These are phyloP conservation scores for Tipula helvola DNA, from an alignment of 2,888 invertebrate genomes.

Conservation along the genomic window DNA sequence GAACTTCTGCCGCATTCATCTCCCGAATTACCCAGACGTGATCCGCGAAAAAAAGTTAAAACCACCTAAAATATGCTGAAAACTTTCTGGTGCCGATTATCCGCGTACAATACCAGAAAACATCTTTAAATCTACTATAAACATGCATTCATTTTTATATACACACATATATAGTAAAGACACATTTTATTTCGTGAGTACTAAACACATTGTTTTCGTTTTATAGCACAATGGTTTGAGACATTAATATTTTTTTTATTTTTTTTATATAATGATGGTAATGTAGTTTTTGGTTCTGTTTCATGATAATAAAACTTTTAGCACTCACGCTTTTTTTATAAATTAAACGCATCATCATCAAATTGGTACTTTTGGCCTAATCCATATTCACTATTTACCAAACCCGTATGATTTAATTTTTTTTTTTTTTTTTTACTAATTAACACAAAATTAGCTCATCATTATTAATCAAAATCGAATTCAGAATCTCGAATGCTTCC, in stretches of 20 bases:
- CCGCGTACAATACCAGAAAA: not conserved
- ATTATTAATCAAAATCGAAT: not conserved
- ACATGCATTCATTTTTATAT: not conserved
- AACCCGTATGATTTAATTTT: not conserved
- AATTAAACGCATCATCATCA: too few relatives aligned
- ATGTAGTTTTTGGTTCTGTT: not conserved
- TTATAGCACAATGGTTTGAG: not conserved
- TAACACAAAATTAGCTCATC: not conserved
- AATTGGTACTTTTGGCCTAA: not conserved
- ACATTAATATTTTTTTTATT: not conserved
- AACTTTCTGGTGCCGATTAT: not conserved
- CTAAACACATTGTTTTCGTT: not conserved
- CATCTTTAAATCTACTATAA: not conserved
- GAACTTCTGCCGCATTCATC: conserved; percentile 15
- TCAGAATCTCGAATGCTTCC: not conserved
- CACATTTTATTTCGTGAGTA: not conserved
- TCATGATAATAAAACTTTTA: not conserved
- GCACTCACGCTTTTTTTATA: not conserved
- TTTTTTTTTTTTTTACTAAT: not conserved
- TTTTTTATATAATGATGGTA: not conserved
- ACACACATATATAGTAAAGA: not conserved
- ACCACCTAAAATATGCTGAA: conserved; percentile 11
- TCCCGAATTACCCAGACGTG: conserved; percentile 14
- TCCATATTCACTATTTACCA: too few relatives aligned
- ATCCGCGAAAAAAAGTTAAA: conserved; percentile 15